phyloP scores from a whole-genome alignment of 1,140 invertebrate genomes.

The Euwallacea similis region DNA sequence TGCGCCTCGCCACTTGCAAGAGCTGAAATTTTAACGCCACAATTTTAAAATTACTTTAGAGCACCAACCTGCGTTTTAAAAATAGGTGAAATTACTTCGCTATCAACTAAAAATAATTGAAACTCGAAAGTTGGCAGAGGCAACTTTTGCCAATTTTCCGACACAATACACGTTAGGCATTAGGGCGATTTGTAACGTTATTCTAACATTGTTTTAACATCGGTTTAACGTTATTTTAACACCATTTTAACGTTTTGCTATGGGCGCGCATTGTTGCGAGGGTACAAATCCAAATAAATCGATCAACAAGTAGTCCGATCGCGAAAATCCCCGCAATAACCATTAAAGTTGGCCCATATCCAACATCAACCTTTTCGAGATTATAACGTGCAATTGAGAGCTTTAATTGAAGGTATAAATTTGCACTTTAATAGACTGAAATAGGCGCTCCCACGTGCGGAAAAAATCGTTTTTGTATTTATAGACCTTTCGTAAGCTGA shows the following conservation, averaged over 20 bases:
- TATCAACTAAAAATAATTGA: constrained; percentile 9
- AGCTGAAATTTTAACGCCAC: background rate
- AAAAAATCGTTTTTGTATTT: constrained; percentile 2
- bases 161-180: no score
- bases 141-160: no score
- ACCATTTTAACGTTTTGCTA: no score
- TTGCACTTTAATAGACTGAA: constrained; percentile 4
- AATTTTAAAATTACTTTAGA: background rate
- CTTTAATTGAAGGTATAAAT: background rate
- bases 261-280: no score
- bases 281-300: no score
- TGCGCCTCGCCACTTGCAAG: no score
- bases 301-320: no score
- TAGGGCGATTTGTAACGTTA: no score
- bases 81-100: background rate
- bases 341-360: background rate
- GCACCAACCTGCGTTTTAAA: background rate
- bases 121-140: background rate
- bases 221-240: no score
- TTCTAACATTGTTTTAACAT: no score
- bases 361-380: background rate
- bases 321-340: background rate
- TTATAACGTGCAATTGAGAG: background rate
- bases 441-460: constrained; percentile 8
- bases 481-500: constrained; percentile 7